Base-by-base conservation (phyloP, 2,888 invertebrate genomes). In the Eupithecia abbreviata region DNA sequence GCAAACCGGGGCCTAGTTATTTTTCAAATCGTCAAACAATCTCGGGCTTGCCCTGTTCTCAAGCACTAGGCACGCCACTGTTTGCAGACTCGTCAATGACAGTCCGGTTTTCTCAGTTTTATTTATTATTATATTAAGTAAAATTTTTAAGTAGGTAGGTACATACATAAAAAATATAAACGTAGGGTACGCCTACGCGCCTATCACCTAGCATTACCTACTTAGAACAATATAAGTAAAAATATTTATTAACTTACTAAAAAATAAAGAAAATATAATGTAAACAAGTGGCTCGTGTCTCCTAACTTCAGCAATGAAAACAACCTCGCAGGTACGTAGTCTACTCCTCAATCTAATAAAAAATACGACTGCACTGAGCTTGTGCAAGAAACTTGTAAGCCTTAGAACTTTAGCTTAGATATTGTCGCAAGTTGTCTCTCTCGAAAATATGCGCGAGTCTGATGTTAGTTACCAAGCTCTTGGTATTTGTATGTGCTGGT, bases 361-460 rank as follows among this genome's bases (percentile, higher is more conserved):
- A 71, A 68, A 76, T n/a, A 65, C 62, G 49, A 70, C 3, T 30
- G 62, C 62, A 62, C 18, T 12, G 18, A 42, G 74, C 65, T 70
- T 66, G 51, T n/a, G 70, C 75, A 75, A 69, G 58, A 76, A 76
- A 73, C 71, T 71, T 76, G 12, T 12, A 62, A 78, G 71, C 71
- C 74, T 67, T 62, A 76, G 67, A 72, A 78, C 72, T 73, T 73
- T 68, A 12, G 58, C 73, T 76, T 76, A 58, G 6, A 7, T 12
- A 79, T 76, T 74, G 75, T 74, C 74, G 77, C 76, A 65, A 73
- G 76, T 71, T 76, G 74, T 9, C 62, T 30, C 41, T 51, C 73
- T 73, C 70, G 66, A 76, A 77, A 71, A 77, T 73, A 69, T 76
- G 76, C 72, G 67, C 67, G 10, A 75, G 67, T 71, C 51, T 51